phyloP scores from a whole-genome alignment of 2,797 vertebrate genomes.

The Sphenopsis melanotis region DNA sequence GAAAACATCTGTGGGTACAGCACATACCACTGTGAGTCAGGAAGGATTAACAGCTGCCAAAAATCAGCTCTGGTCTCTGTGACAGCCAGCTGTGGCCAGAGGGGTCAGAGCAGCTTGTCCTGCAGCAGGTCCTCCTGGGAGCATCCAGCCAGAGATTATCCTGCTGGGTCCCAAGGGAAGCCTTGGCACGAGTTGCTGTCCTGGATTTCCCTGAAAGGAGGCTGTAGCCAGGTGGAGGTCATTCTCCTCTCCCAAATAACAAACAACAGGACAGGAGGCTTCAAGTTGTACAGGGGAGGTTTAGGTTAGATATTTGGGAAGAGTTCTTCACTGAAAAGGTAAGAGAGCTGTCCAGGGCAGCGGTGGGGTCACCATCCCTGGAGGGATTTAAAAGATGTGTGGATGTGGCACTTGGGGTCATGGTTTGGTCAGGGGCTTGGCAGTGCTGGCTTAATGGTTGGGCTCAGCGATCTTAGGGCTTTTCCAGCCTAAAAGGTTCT shows the following conservation, averaged over 20 bases:
- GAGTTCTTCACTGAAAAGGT: not conserved
- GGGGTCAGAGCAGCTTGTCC: not conserved
- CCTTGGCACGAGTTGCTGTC: not conserved
- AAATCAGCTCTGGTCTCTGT: not conserved
- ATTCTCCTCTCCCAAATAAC: not conserved
- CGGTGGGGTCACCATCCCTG: not conserved
- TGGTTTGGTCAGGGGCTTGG: not conserved
- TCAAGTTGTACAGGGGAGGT: not conserved
- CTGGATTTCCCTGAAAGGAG: not conserved
- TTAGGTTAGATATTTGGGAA: not conserved
- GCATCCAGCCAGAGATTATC: not conserved
- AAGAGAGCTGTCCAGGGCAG: not conserved
- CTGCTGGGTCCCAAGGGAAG: not conserved
- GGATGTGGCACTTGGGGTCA: not conserved
- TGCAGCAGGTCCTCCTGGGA: not conserved
- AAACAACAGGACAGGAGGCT: not conserved
- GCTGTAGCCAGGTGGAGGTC: not conserved
- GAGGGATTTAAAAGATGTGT: not conserved
- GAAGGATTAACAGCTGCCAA: not conserved
- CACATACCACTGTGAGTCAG: not conserved
- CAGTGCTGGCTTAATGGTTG: not conserved
- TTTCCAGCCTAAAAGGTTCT: not conserved
- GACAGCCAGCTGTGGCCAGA: not conserved
- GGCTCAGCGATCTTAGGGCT: not conserved
- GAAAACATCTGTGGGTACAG: not conserved